A percentile compares a stretch with the other conserved stretches of the same genome.
These are phyloP conservation scores for Mycetomoellerius zeteki DNA, from an alignment of 1,140 invertebrate species.

Conservation along the genomic window DNA sequence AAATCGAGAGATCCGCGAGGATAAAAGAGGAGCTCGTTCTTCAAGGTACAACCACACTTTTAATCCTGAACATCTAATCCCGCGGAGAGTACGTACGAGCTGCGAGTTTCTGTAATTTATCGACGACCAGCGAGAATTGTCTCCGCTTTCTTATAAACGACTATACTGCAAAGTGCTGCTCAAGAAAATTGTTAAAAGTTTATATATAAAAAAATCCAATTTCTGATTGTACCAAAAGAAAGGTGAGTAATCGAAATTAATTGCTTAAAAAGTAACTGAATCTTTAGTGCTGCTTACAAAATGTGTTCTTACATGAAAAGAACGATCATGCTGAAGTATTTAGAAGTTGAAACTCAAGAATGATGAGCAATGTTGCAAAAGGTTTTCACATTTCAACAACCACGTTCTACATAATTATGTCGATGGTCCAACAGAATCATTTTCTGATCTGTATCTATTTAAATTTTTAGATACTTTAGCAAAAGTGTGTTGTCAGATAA, in stretches of 20 bases:
- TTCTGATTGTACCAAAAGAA: not conserved
- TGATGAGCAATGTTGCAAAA: no score
- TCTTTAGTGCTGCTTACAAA: not conserved
- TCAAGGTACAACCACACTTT: conserved; percentile 31
- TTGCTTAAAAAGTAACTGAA: not conserved
- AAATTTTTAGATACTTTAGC: no score
- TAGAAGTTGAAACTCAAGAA: no score
- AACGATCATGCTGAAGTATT: no score
- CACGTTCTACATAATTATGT: no score
- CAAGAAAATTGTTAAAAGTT: not conserved
- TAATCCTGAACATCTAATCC: conserved; percentile 53
- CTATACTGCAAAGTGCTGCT: not conserved
- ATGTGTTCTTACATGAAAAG: no score
- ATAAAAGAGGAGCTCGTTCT: conserved; percentile 40
- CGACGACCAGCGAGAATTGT: conserved; percentile 24
- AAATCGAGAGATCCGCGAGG: conserved; percentile 36
- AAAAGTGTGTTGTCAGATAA: not conserved
- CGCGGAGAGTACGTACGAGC: not conserved
- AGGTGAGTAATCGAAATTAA: not conserved
- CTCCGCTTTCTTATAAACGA: conserved; percentile 17
- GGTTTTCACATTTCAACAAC: no score
- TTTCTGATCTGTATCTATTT: no score
- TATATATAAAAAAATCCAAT: conserved; percentile 8
- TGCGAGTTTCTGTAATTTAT: conserved; percentile 51
- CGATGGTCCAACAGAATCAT: no score